These are phyloP conservation scores for Macrophya alboannulata DNA, from an alignment of 2,888 invertebrate genomes.

Conservation along the genomic window DNA sequence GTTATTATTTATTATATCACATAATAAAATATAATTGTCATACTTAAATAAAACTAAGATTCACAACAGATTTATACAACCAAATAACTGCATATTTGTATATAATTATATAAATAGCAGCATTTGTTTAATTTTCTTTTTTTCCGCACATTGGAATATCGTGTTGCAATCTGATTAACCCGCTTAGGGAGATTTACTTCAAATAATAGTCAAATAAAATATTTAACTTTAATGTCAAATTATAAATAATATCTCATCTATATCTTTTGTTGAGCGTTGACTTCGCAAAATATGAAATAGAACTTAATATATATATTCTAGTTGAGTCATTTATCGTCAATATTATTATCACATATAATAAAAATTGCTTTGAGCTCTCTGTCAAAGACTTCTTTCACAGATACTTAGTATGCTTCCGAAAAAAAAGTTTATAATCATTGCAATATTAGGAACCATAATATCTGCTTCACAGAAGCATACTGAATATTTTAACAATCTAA, in stretches of 20 bases:
- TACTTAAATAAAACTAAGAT: neutral
- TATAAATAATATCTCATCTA: neutral
- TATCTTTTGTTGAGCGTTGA: neutral
- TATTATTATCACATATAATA: slow-evolving; percentile 35
- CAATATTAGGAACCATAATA: neutral
- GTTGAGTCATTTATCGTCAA: neutral
- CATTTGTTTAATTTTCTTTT: slow-evolving; percentile 27
- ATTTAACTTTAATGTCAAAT: neutral
- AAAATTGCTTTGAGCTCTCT: neutral
- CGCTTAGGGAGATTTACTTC: neutral
- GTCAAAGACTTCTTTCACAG: neutral
- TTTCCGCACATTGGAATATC: no score
- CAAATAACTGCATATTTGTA: slow-evolving; percentile 31
- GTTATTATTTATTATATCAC: neutral
- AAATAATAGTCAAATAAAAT: slow-evolving; percentile 34
- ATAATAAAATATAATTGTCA: slow-evolving; percentile 21
- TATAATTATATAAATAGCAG: slow-evolving; percentile 1
- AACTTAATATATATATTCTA: neutral
- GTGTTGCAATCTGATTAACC: neutral
- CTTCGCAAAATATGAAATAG: neutral
- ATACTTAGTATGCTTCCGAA: neutral
- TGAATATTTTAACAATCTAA: slow-evolving; percentile 11
- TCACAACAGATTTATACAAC: slow-evolving; percentile 30
- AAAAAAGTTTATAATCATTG: neutral
- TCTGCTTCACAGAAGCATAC: neutral